These are phyloP conservation scores for Trichomycterus rosablanca DNA, from an alignment of 2,113 vertebrate genomes.

Conservation along the genomic window DNA sequence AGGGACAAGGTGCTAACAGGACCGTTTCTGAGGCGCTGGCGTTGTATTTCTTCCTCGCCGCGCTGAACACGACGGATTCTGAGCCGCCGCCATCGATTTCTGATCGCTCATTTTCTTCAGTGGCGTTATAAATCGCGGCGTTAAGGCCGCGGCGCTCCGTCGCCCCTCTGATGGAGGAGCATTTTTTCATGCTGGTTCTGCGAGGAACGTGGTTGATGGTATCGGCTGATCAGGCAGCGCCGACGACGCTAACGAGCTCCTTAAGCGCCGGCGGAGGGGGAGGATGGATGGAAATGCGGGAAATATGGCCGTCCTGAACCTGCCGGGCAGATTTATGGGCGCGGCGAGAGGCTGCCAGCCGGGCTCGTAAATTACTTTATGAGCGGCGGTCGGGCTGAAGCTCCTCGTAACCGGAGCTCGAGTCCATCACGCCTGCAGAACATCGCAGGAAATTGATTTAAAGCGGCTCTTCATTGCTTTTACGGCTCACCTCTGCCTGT, in stretches of 20 bases:
- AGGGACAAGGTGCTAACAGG: background rate
- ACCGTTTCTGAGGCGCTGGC: background rate
- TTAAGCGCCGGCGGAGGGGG: background rate
- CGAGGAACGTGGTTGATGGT: background rate
- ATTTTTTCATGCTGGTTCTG: background rate
- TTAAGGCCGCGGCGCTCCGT: background rate
- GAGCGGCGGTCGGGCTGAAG: too few relatives aligned
- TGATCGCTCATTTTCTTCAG: background rate
- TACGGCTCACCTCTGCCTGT: slow-evolving; percentile 16
- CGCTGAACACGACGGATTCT: background rate
- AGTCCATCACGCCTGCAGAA: slow-evolving; percentile 13
- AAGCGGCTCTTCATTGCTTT: slow-evolving; percentile 27
- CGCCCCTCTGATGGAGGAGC: background rate
- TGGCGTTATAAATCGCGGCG: background rate
- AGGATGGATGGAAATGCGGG: background rate
- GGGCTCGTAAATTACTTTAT: too few relatives aligned
- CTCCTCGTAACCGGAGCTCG: background rate
- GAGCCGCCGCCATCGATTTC: slow-evolving; percentile 13
- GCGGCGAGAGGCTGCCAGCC: too few relatives aligned
- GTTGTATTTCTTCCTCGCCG: background rate
- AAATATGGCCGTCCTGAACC: background rate
- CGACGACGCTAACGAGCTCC: background rate
- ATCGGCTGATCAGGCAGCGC: background rate
- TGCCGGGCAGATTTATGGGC: background rate
- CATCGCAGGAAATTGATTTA: slow-evolving; percentile 31